Conservation (phyloP, 2,113 vertebrate genomes). For the Apodemus sylvaticus region DNA sequence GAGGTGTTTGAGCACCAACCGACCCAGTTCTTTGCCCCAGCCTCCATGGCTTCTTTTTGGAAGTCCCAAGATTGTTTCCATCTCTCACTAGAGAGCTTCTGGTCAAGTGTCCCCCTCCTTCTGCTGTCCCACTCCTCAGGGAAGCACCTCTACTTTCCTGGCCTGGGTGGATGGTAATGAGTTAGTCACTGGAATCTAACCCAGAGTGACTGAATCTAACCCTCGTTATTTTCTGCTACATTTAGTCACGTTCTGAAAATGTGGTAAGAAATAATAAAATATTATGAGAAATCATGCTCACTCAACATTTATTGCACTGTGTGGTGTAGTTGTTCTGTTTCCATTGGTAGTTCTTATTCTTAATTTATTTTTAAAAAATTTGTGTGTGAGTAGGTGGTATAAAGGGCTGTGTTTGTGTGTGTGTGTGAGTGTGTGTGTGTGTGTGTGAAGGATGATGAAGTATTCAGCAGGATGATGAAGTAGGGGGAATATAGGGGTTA, state of each 20-base stretch:
- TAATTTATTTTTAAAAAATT: background rate
- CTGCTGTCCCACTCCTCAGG: background rate
- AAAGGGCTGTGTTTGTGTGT: background rate
- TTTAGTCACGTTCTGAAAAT: background rate
- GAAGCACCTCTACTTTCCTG: background rate
- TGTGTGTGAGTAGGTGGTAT: background rate
- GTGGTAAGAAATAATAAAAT: background rate
- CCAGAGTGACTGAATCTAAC: background rate
- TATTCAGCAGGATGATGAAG: too few relatives aligned
- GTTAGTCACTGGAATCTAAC: background rate
- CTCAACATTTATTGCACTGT: background rate
- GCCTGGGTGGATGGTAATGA: background rate
- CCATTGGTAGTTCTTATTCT: background rate
- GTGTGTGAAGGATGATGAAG: too few relatives aligned
- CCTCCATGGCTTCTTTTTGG: too few relatives aligned
- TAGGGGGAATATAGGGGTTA: too few relatives aligned
- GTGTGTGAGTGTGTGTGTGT: background rate
- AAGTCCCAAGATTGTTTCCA: too few relatives aligned
- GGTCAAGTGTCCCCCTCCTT: background rate
- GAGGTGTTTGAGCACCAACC: fast-evolving
- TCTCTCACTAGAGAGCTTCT: background rate
- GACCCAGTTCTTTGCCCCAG: too few relatives aligned
- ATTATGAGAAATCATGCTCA: background rate
- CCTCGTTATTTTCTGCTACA: background rate
- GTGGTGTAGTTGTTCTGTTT: background rate